These are phyloP conservation scores for Irena cyanogastra DNA, from an alignment of 2,113 vertebrate species.

Conservation along the genomic window DNA sequence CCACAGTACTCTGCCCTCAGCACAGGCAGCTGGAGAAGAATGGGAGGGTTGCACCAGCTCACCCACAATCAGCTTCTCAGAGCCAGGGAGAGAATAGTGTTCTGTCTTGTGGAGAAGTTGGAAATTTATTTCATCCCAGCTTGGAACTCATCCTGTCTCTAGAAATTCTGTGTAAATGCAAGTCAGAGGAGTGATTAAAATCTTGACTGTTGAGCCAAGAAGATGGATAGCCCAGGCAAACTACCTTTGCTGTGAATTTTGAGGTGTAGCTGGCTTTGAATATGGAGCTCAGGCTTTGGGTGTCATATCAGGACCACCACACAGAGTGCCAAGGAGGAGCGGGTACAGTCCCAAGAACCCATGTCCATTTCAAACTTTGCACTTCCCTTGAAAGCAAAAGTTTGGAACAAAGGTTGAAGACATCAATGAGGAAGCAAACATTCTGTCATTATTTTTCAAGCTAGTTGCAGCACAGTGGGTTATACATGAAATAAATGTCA, in stretches of 20 bases:
- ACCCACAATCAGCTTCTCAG: slow-evolving; percentile 47
- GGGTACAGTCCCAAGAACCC: not conserved
- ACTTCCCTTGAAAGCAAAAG: not conserved
- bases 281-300: not conserved
- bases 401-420: not conserved
- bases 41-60: slow-evolving; percentile 8
- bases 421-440: not conserved
- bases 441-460: not conserved
- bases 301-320: not conserved
- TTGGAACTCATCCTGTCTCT: not conserved
- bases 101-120: not conserved
- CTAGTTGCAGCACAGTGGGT: not conserved
- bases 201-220: not conserved
- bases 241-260: not conserved
- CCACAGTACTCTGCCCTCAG: slow-evolving; percentile 22
- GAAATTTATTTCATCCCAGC: not conserved
- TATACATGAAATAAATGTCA: not conserved
- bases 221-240: not conserved
- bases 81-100: not conserved
- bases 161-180: not conserved
- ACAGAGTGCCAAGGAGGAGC: not conserved
- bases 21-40: slow-evolving; percentile 36
- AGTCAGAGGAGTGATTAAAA: not conserved
- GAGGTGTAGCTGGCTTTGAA: not conserved
- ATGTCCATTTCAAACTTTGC: not conserved